Conservation (phyloP, 1,140 invertebrate species). For the Heterodera schachtii region DNA sequence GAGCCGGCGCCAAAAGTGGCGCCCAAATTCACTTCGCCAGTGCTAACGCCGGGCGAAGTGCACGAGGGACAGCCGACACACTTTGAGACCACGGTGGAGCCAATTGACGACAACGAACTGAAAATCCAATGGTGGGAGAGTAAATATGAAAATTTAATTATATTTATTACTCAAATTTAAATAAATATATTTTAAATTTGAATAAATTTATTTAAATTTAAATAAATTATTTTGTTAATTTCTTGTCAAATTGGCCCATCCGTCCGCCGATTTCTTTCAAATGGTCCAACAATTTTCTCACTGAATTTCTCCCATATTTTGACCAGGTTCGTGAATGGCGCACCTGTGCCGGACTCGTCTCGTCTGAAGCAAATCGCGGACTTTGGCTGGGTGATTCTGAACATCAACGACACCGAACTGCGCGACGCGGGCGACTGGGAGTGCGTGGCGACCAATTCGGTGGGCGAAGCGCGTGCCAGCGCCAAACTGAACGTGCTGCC, state of each 20-base stretch:
- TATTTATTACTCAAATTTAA: not conserved
- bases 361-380: constrained; percentile 70
- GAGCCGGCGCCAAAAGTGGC: constrained; percentile 57
- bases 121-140: constrained; percentile 83
- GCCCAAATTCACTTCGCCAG: constrained; percentile 55
- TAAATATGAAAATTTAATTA: constrained; percentile 72
- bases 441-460: constrained; percentile 60
- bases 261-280: too few relatives aligned
- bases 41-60: constrained; percentile 71
- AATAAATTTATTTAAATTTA: too few relatives aligned
- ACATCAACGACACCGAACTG: constrained; percentile 73
- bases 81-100: constrained; percentile 91
- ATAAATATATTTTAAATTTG: too few relatives aligned
- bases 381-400: constrained; percentile 88
- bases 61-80: constrained; percentile 92
- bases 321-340: constrained; percentile 45
- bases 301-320: not conserved
- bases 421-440: constrained; percentile 62
- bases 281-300: too few relatives aligned
- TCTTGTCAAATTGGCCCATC: too few relatives aligned
- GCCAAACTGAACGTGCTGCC: constrained; percentile 68
- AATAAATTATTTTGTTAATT: too few relatives aligned
- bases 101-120: constrained; percentile 91
- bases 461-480: constrained; percentile 57
- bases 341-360: constrained; percentile 74